Conservation (phyloP, 2,113 vertebrate genomes). For the human region DNA sequence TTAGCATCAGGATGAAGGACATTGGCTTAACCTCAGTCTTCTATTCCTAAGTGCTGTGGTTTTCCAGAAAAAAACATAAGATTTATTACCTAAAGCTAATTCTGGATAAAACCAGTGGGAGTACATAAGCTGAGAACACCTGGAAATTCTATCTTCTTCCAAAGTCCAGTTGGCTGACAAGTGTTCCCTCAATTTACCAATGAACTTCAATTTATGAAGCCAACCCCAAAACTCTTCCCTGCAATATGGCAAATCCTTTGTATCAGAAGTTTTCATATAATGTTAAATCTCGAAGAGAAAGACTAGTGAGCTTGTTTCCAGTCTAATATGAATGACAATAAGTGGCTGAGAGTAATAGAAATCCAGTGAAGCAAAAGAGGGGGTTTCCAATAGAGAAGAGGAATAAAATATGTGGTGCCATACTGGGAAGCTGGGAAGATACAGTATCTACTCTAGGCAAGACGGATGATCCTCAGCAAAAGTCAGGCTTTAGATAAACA, state of each 20-base stretch:
- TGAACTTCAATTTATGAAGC: background rate
- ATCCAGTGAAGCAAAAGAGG: background rate
- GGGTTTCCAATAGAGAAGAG: background rate
- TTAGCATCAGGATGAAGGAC: background rate
- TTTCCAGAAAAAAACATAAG: background rate
- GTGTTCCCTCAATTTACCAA: background rate
- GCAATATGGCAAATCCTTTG: background rate
- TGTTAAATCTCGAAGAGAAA: background rate
- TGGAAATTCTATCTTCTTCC: background rate
- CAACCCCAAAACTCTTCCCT: background rate
- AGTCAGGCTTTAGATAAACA: background rate
- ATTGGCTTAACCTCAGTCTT: background rate
- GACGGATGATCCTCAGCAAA: fast-evolving
- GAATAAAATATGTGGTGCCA: background rate
- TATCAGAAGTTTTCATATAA: background rate
- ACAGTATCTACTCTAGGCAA: too few relatives aligned
- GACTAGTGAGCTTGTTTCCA: background rate
- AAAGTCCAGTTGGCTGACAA: background rate
- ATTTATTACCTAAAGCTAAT: background rate
- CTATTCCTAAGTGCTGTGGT: background rate
- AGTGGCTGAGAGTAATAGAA: background rate
- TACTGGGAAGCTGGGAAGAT: background rate
- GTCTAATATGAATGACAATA: fast-evolving
- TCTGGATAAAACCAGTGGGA: background rate
- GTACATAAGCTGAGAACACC: background rate